These are phyloP conservation scores for Marmota flaviventris DNA, from an alignment of 2,113 vertebrate species.

Conservation along the genomic window DNA sequence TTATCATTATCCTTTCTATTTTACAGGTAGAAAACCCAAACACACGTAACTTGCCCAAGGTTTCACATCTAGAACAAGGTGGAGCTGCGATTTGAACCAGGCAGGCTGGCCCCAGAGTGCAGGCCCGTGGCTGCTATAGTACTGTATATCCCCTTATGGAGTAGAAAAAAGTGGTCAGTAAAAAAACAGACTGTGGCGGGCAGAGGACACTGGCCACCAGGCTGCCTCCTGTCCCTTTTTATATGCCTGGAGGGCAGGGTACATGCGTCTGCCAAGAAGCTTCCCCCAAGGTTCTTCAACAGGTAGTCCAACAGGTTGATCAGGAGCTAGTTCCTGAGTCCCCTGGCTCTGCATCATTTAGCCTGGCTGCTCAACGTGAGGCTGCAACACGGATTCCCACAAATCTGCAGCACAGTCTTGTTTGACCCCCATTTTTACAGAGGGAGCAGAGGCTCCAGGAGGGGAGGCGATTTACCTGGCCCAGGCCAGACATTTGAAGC, in stretches of 20 bases:
- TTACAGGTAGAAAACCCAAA: not conserved
- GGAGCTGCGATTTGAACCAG: not conserved
- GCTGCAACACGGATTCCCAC: fast-evolving
- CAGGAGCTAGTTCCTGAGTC: not conserved
- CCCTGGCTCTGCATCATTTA: not conserved
- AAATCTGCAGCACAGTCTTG: not conserved
- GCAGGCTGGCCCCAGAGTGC: not conserved
- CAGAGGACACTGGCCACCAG: too few relatives aligned
- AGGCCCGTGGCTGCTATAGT: not conserved
- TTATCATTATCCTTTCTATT: too few relatives aligned
- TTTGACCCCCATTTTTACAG: not conserved
- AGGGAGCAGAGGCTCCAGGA: not conserved
- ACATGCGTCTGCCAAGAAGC: not conserved
- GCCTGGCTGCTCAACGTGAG: not conserved
- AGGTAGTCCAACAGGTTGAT: too few relatives aligned
- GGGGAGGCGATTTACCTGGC: not conserved
- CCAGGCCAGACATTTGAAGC: not conserved
- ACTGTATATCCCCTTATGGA: fast-evolving
- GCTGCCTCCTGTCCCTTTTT: not conserved
- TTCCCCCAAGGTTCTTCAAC: not conserved
- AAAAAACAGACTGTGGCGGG: not conserved
- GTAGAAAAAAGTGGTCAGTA: not conserved
- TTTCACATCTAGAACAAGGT: not conserved
- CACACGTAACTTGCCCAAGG: not conserved
- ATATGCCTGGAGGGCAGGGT: too few relatives aligned